Evolutionary conservation across 1,140 invertebrate genomes (phyloP).

Genomic region (Marisa cornuarietis): DNA sequence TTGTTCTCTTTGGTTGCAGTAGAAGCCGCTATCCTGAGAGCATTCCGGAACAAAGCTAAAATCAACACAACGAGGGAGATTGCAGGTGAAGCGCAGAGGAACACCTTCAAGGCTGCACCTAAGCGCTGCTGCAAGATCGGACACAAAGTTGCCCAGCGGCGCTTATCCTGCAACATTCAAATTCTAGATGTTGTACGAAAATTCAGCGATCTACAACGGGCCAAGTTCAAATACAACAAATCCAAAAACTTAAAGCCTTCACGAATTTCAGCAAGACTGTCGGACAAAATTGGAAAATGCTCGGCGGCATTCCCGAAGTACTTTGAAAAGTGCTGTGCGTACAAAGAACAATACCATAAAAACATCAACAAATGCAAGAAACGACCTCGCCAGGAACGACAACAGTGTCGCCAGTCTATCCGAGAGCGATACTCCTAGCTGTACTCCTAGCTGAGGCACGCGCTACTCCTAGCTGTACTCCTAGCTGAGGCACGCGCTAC

Average conservation of each 20-base stretch:
- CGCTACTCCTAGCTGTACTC: no score
- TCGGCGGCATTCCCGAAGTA: slow-evolving; percentile 11
- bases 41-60: slow-evolving; percentile 5
- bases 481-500: no score
- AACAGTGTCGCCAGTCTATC: slow-evolving; percentile 17
- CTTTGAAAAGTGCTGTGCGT: slow-evolving; percentile 27
- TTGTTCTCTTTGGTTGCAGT: slow-evolving; percentile 2
- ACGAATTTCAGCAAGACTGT: slow-evolving; percentile 20
- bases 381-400: background rate
- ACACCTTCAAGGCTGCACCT: background rate
- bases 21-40: slow-evolving; percentile 12
- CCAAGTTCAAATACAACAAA: slow-evolving; percentile 21
- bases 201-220: slow-evolving; percentile 5
- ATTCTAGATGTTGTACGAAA: slow-evolving; percentile 17
- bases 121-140: slow-evolving; percentile 23
- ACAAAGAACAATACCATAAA: slow-evolving; percentile 21
- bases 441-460: no score
- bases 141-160: slow-evolving; percentile 18
- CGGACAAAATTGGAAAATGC: slow-evolving; percentile 21
- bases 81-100: background rate
- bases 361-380: slow-evolving; percentile 19
- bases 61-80: background rate
- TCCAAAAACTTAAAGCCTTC: background rate
- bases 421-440: slow-evolving; percentile 5
- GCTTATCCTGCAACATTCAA: slow-evolving; percentile 12